Evolutionary conservation across 2,797 vertebrate species (phyloP), one percentile per base, ranked within the genome.

Genomic region (Pterois miles): DNA sequence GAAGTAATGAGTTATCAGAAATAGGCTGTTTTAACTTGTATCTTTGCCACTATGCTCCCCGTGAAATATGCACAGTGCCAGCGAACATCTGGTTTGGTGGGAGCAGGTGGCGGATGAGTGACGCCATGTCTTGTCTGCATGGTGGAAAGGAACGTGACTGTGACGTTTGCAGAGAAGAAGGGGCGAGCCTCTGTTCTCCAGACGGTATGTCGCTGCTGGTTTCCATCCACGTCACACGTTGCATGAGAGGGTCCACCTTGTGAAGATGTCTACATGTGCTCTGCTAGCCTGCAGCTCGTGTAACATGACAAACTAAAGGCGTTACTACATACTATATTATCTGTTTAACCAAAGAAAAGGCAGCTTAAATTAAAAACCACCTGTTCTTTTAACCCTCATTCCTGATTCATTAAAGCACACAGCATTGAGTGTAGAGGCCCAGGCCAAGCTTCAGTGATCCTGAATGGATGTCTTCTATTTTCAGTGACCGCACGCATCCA

Each of bases 221-320:
- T 91, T 92, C 87, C 91, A 89, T 88, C 31, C 67, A 83, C 80
- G 81, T 92, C 89, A 91, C 40, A 46, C 48, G 25, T 88, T 89
- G 76, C 20, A 8, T 74, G 85, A 90, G 52, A 71, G 13, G 27
- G 57, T 73, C 62, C 1, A 10, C 43, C 65, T 50, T 23, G 34
- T 56, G 60, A 14, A 9, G 78, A 4, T 5, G 48, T 74, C 65
- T 71, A 70, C 66, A 56, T 71, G 75, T 84, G 57, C 38, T 72
- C 57, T 16, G 16, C 71, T 46, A 20, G 54, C 50, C 60, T 50
- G 50, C 38, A 38, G 64, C 72, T 76, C n/a, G 10, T 54, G 38
- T 22, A 27, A 29, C 14, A 1, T 8, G 14, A 64, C 36, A 12
- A 40, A 36, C 60, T 60, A 27, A 62, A 75, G 73, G 71, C 66